A percentile compares a stretch with the other conserved stretches of the same genome.
Conservation (phyloP, 2,113 vertebrate species). For the Edolisoma coerulescens region DNA sequence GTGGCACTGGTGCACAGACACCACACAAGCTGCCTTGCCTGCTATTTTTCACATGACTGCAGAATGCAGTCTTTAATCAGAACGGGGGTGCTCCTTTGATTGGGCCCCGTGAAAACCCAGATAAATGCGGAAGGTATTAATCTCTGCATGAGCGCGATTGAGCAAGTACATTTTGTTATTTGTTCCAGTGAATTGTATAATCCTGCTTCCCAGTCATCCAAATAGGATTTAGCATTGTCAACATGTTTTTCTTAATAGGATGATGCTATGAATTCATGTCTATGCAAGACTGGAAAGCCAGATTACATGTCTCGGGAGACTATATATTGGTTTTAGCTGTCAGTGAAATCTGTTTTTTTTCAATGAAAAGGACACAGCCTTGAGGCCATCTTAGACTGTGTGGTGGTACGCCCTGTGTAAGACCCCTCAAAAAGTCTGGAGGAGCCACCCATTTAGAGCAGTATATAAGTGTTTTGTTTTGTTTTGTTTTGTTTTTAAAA, state of each 20-base stretch:
- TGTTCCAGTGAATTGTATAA: slow-evolving; percentile 59
- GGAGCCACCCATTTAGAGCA: background rate
- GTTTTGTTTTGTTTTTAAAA: background rate
- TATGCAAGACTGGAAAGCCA: slow-evolving; percentile 22
- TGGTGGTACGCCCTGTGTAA: background rate
- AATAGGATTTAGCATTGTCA: slow-evolving; percentile 59
- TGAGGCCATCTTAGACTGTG: background rate
- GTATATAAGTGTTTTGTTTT: background rate
- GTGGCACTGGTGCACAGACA: background rate
- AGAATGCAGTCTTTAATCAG: background rate
- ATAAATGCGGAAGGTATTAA: background rate
- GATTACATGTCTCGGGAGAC: background rate
- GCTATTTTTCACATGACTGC: background rate
- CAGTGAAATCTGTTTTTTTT: background rate
- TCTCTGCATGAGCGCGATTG: background rate
- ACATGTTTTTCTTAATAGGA: slow-evolving; percentile 56
- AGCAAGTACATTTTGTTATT: slow-evolving; percentile 54
- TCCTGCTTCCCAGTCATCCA: slow-evolving; percentile 50
- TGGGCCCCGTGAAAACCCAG: background rate
- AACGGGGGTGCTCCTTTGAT: background rate
- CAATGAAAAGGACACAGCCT: background rate
- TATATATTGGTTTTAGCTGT: background rate
- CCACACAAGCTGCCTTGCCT: background rate
- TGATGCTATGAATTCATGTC: slow-evolving; percentile 38
- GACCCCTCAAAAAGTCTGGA: background rate